phyloP scores from a whole-genome alignment of 2,888 invertebrate species.

The Cheilosia urbana region DNA sequence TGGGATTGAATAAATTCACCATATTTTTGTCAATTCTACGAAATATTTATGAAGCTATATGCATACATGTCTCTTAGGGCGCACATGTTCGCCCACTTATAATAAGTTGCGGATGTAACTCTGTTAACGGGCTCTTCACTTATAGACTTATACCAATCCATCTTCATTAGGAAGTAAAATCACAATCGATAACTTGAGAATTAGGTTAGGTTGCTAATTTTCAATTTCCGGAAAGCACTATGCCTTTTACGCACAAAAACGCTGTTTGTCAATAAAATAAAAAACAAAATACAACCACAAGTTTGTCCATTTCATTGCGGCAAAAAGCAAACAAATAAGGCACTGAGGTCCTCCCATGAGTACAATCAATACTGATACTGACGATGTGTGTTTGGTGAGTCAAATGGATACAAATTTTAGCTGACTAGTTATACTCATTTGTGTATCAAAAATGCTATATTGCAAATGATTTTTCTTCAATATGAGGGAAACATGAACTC shows the following conservation, averaged over 20 bases:
- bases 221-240: conserved; percentile 9
- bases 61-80: not conserved
- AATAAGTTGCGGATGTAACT: conserved; percentile 6
- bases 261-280: not conserved
- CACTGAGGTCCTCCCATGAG: too few species aligned
- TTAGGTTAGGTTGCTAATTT: conserved; percentile 27
- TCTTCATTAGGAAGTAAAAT: conserved; percentile 10
- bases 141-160: not conserved
- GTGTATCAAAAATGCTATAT: too few species aligned
- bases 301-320: too few species aligned
- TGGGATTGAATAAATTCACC: not conserved
- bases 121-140: not conserved
- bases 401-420: too few species aligned
- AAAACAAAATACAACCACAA: not conserved
- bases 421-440: too few species aligned
- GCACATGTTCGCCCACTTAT: not conserved
- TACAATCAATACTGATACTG: too few species aligned
- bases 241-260: conserved; percentile 1
- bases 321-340: too few species aligned
- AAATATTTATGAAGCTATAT: not conserved
- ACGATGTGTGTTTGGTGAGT: too few species aligned
- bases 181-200: conserved; percentile 20
- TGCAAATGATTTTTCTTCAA: too few species aligned
- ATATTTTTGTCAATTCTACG: not conserved
- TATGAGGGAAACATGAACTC: too few species aligned